These are phyloP conservation scores for Apotomis turbidana DNA, from an alignment of 2,888 invertebrate species.

Conservation along the genomic window DNA sequence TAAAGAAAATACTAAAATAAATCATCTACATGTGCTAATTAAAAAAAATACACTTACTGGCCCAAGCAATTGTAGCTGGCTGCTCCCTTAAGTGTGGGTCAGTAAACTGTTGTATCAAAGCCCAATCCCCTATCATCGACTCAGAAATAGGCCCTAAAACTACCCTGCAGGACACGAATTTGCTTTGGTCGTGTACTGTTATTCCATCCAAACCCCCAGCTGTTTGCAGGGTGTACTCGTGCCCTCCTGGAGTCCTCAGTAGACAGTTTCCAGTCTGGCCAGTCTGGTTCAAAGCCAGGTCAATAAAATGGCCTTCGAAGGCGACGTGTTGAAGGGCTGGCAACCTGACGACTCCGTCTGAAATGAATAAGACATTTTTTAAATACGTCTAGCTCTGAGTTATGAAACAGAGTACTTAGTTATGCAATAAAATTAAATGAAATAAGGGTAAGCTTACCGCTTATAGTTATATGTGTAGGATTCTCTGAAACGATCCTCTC, in stretches of 20 bases:
- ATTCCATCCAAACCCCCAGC: conserved; percentile 16
- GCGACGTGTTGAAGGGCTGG: conserved; percentile 32
- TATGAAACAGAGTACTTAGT: not conserved
- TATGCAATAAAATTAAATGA: too few species aligned
- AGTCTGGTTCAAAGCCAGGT: conserved; percentile 37
- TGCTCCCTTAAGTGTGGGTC: conserved; percentile 35
- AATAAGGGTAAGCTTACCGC: conserved; percentile 19
- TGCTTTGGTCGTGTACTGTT: conserved; percentile 19
- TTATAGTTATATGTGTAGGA: conserved; percentile 23
- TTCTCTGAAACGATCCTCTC: conserved; percentile 30
- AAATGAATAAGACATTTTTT: conserved; percentile 1
- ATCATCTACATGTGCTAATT: not conserved
- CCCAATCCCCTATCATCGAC: conserved; percentile 33
- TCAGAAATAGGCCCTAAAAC: conserved; percentile 36
- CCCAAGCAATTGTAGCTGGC: conserved; percentile 36
- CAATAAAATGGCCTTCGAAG: conserved; percentile 32
- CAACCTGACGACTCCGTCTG: conserved; percentile 29
- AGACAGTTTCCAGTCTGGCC: conserved; percentile 35
- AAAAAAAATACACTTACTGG: conserved; percentile 23
- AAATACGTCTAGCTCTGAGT: not conserved
- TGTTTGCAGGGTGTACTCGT: conserved; percentile 26
- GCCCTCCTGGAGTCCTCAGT: conserved; percentile 26
- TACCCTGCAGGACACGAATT: conserved; percentile 36
- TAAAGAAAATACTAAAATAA: too few species aligned
- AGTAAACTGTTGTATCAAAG: conserved; percentile 30